A percentile compares a stretch with the other conserved stretches of the same genome.
These are phyloP conservation scores for Podargus strigoides DNA, from an alignment of 2,797 vertebrate species.

Conservation along the genomic window DNA sequence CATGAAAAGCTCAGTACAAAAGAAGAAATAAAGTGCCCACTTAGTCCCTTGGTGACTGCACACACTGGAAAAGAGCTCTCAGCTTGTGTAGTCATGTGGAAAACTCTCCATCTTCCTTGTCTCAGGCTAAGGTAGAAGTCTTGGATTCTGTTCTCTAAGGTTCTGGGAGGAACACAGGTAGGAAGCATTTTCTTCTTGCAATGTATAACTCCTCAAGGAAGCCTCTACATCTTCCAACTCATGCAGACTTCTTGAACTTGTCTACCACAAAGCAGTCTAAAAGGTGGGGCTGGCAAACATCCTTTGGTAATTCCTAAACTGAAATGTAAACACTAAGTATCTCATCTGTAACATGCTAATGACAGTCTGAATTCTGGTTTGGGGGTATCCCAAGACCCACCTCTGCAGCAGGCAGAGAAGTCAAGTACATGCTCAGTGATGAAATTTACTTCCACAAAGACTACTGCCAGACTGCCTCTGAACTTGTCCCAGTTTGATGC, in stretches of 20 bases:
- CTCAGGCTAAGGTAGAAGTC: background rate
- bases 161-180: background rate
- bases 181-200: background rate
- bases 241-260: background rate
- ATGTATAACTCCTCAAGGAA: background rate
- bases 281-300: accelerated
- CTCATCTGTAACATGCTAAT: background rate
- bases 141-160: background rate
- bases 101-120: background rate
- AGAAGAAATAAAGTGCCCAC: background rate
- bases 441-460: background rate
- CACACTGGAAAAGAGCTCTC: background rate
- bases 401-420: background rate
- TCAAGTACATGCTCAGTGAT: background rate
- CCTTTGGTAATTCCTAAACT: background rate
- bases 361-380: background rate
- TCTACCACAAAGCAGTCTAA: background rate
- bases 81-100: background rate
- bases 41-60: background rate
- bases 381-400: accelerated
- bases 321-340: background rate
- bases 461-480: background rate
- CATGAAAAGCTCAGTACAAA: background rate
- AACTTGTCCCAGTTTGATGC: background rate
- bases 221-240: background rate